These are phyloP conservation scores for Eurosta solidaginis DNA, from an alignment of 1,140 invertebrate species.

Conservation along the genomic window DNA sequence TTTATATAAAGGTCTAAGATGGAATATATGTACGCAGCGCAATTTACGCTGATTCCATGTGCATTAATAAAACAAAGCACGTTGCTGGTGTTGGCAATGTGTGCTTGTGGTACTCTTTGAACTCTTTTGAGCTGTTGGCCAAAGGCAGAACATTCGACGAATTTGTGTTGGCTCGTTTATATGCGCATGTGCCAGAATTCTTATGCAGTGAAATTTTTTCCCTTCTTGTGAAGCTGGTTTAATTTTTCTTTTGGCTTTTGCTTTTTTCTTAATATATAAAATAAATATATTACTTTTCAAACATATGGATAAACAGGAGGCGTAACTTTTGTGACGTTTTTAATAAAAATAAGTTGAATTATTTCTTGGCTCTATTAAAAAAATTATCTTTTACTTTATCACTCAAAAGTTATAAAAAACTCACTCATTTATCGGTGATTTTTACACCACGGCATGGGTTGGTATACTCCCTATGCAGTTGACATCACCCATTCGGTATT, in stretches of 20 bases:
- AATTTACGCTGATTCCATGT: conserved; percentile 19
- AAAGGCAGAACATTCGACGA: conserved; percentile 1
- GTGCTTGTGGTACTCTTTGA: background rate
- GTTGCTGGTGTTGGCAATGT: conserved; percentile 4
- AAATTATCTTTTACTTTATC: no score
- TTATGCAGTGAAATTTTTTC: conserved; percentile 3
- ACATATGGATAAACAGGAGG: no score
- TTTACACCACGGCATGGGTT: no score
- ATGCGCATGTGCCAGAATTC: background rate
- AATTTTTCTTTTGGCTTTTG: background rate
- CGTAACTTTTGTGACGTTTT: no score
- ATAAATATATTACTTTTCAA: background rate
- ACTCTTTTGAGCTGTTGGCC: conserved; percentile 4
- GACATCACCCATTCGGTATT: no score
- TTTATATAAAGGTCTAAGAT: background rate
- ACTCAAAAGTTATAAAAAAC: no score
- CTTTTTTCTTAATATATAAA: background rate
- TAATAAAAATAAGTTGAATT: no score
- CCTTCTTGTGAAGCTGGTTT: background rate
- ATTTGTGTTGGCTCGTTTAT: background rate
- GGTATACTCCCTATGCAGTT: no score
- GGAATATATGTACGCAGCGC: background rate
- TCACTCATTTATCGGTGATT: no score
- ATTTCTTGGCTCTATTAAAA: no score
- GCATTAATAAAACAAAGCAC: conserved; percentile 26